A percentile compares a stretch with the other conserved stretches of the same genome.
phyloP scores from a whole-genome alignment of 2,113 vertebrate species.

The Sitta europaea region DNA sequence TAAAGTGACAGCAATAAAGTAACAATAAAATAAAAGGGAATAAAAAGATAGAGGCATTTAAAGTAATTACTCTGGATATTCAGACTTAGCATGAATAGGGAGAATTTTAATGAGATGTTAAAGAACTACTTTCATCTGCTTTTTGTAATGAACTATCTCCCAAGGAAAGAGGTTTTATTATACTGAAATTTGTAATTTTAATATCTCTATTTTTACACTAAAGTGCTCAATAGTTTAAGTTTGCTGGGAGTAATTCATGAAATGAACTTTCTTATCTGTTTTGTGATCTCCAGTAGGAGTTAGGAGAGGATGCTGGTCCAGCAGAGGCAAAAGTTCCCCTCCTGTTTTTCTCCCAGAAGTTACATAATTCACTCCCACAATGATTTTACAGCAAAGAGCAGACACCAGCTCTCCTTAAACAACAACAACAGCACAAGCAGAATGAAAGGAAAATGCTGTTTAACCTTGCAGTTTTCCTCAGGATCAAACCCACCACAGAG shows the following conservation, averaged over 20 bases:
- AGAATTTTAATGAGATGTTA: slow-evolving; percentile 28
- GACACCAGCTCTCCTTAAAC: background rate
- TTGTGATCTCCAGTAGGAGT: background rate
- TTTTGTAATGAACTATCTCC: slow-evolving; percentile 10
- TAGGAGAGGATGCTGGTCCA: background rate
- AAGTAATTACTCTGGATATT: slow-evolving; percentile 20
- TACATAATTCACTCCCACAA: background rate
- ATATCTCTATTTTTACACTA: background rate
- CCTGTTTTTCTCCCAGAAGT: background rate
- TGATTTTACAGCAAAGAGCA: background rate
- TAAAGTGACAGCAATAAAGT: background rate
- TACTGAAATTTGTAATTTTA: background rate
- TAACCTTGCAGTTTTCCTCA: background rate
- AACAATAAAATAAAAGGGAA: background rate
- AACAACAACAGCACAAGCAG: rapidly evolving
- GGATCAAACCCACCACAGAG: background rate
- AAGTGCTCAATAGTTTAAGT: background rate
- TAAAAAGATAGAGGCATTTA: slow-evolving; percentile 1
- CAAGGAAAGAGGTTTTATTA: background rate
- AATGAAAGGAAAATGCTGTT: background rate
- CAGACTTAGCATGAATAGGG: background rate
- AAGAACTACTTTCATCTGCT: background rate
- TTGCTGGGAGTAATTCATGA: background rate
- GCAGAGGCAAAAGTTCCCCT: background rate
- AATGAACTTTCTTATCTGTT: background rate